phyloP scores from a whole-genome alignment of 2,797 vertebrate species.

The Eleutherodactylus coqui region DNA sequence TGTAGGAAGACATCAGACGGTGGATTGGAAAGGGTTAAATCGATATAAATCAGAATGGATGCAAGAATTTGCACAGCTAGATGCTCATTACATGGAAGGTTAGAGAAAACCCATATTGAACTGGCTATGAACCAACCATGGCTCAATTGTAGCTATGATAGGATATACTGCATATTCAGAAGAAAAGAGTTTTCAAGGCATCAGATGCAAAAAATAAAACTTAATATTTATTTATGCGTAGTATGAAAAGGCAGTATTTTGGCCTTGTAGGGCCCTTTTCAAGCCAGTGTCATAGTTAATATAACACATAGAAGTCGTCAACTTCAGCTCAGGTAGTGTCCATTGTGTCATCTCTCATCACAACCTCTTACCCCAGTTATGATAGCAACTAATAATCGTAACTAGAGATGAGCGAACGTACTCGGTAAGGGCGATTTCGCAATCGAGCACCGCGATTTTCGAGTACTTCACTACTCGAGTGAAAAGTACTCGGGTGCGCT shows the following conservation, averaged over 20 bases:
- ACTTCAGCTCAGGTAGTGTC: too few species aligned
- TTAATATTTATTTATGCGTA: background rate
- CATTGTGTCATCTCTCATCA: too few species aligned
- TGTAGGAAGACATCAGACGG: too few species aligned
- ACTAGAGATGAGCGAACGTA: too few species aligned
- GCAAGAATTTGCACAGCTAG: background rate
- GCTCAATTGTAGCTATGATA: background rate
- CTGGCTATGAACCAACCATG: background rate
- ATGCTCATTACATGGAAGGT: background rate
- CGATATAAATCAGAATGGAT: background rate
- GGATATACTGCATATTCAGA: background rate
- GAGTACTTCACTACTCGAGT: too few species aligned
- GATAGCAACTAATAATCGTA: background rate
- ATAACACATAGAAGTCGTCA: too few species aligned
- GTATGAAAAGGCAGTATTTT: background rate
- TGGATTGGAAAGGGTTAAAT: too few species aligned
- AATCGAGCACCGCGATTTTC: too few species aligned
- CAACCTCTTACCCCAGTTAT: background rate
- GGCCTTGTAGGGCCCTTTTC: background rate
- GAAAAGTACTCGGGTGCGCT: too few species aligned
- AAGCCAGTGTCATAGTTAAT: background rate
- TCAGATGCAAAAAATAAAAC: background rate
- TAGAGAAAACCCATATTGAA: background rate
- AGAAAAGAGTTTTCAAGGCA: background rate
- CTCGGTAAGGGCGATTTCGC: too few species aligned